Percentiles rank a stretch among this genome's conserved stretches.
Conservation (phyloP, 1,140 invertebrate genomes). For the Eufriesea mexicana region DNA sequence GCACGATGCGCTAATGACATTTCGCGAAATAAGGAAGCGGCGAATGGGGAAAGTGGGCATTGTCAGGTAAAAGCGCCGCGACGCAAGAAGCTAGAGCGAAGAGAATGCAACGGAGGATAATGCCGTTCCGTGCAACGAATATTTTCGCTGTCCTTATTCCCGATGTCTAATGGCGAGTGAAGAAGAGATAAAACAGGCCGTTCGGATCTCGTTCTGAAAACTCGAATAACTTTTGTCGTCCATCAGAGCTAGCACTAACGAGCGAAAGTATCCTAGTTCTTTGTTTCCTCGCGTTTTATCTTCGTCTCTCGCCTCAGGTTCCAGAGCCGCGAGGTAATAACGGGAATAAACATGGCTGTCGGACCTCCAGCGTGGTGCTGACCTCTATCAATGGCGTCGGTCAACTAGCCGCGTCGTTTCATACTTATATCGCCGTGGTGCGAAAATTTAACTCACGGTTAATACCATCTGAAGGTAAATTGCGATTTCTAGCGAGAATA, state of each 20-base stretch:
- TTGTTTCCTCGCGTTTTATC: neutral
- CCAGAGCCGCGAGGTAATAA: neutral
- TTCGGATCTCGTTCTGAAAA: too few species aligned
- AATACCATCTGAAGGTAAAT: too few species aligned
- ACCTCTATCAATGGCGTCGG: constrained; percentile 13
- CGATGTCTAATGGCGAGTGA: constrained; percentile 65
- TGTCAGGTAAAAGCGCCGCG: constrained; percentile 42
- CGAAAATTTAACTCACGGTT: too few species aligned
- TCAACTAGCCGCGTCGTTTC: neutral
- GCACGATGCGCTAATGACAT: constrained; percentile 45
- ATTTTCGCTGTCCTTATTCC: constrained; percentile 59
- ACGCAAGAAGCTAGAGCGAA: constrained; percentile 15
- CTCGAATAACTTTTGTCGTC: constrained; percentile 32
- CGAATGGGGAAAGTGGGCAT: constrained; percentile 21
- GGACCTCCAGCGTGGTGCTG: neutral
- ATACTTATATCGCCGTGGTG: too few species aligned
- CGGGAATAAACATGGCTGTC: neutral
- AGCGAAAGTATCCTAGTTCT: neutral
- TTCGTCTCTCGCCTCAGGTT: too few species aligned
- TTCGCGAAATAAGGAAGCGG: constrained; percentile 38
- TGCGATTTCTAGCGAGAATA: too few species aligned
- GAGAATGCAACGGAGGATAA: constrained; percentile 36
- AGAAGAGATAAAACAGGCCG: constrained; percentile 59
- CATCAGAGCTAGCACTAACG: neutral
- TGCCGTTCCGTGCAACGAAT: constrained; percentile 33